phyloP scores from a whole-genome alignment of 2,797 vertebrate species.

The Epinephelus malabaricus region DNA sequence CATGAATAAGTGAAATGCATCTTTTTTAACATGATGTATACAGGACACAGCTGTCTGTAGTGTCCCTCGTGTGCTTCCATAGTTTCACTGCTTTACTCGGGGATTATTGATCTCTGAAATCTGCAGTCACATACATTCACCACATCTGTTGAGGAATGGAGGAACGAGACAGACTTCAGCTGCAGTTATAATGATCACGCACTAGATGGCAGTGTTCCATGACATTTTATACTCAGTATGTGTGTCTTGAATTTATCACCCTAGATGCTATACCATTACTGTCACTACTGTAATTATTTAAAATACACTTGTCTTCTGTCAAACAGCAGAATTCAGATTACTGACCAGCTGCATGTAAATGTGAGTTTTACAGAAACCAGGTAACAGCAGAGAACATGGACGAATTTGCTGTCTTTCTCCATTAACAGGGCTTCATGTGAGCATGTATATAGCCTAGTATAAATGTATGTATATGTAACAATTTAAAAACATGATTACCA shows the following conservation, averaged over 20 bases:
- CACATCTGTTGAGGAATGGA: background rate
- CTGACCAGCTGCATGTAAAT: background rate
- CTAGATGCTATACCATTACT: background rate
- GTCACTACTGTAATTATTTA: background rate
- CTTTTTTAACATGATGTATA: slow-evolving; percentile 1
- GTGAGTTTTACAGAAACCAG: background rate
- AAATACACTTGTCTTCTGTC: background rate
- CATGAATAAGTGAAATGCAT: slow-evolving; percentile 43
- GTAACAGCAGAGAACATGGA: background rate
- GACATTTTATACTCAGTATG: background rate
- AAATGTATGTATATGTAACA: background rate
- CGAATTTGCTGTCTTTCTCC: background rate
- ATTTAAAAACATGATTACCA: too few species aligned
- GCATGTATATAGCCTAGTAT: background rate
- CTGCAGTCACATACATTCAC: background rate
- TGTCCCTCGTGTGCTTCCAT: background rate
- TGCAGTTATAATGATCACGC: slow-evolving; percentile 53
- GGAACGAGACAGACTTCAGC: background rate
- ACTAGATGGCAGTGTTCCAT: slow-evolving; percentile 59
- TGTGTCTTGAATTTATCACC: background rate
- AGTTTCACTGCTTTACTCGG: background rate
- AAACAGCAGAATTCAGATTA: background rate
- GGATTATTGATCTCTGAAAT: background rate
- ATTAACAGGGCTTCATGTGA: background rate
- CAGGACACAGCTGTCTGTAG: background rate